A percentile compares a stretch with the other conserved stretches of the same genome.
Evolutionary conservation across 2,888 invertebrate genomes (phyloP).

Genomic region (Dugesia japonica): DNA sequence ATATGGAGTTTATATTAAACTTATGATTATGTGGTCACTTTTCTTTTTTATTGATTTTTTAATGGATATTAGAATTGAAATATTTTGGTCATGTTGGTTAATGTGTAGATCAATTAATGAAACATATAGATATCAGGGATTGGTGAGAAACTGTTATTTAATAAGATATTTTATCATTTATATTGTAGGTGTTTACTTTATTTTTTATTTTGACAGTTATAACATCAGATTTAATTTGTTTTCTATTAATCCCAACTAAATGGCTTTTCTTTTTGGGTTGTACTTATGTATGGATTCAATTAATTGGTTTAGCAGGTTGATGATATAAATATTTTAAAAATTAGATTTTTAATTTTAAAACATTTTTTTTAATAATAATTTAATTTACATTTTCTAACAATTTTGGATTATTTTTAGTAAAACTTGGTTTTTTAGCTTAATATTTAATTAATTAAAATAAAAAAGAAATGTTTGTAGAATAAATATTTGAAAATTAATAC

Average conservation of each 20-base stretch:
- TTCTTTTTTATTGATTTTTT: background rate
- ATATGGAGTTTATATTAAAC: background rate
- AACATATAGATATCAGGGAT: slow-evolving; percentile 8
- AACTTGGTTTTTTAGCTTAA: no score
- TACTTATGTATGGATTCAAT: background rate
- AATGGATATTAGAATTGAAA: slow-evolving; percentile 1
- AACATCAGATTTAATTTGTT: slow-evolving; percentile 1
- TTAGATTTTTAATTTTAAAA: no score
- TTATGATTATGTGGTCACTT: background rate
- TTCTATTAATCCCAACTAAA: slow-evolving; percentile 10
- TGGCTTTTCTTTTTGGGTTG: slow-evolving; percentile 2
- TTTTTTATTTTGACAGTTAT: background rate
- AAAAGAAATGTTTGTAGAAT: no score
- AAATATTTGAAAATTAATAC: no score
- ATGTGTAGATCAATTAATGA: background rate
- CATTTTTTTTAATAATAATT: no score
- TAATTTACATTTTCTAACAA: no score
- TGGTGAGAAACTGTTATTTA: background rate
- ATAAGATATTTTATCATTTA: no score
- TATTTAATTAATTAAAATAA: no score
- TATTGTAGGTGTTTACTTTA: background rate
- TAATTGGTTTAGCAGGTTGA: slow-evolving; percentile 3
- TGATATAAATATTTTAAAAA: no score
- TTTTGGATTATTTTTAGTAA: no score
- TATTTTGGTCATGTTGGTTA: background rate